A percentile compares a stretch with the other conserved stretches of the same genome.
Evolutionary conservation across 1,140 invertebrate species (phyloP).

Genomic region (Eufriesea mexicana): DNA sequence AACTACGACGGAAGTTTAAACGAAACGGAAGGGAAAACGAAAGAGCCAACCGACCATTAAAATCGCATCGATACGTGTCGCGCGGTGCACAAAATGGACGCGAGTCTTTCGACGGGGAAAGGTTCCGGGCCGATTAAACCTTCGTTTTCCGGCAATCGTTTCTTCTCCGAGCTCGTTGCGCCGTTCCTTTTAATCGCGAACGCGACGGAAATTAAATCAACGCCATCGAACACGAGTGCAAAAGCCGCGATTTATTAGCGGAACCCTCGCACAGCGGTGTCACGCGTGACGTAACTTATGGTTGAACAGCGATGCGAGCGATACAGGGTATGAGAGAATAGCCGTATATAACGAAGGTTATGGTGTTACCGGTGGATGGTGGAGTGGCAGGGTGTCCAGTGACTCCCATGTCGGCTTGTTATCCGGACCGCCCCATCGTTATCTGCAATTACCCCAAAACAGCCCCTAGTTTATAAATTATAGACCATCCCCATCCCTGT

Average conservation of each 20-base stretch:
- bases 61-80: neutral
- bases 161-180: neutral
- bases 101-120: neutral
- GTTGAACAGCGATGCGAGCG: slow-evolving; percentile 63
- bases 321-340: slow-evolving; percentile 49
- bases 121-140: accelerated
- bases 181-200: neutral
- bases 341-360: slow-evolving; percentile 71
- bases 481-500: slow-evolving; percentile 72
- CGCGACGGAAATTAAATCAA: neutral
- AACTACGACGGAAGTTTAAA: slow-evolving; percentile 12
- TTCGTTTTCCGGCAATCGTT: too few species aligned
- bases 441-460: slow-evolving; percentile 83
- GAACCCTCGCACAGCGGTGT: slow-evolving; percentile 46
- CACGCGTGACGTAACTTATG: slow-evolving; percentile 66
- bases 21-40: slow-evolving; percentile 6
- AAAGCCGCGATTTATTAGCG: slow-evolving; percentile 50
- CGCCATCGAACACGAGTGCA: neutral
- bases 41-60: slow-evolving; percentile 8
- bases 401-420: slow-evolving; percentile 82
- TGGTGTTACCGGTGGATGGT: slow-evolving; percentile 70
- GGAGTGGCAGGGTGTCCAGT: slow-evolving; percentile 77
- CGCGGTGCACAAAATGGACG: neutral
- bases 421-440: slow-evolving; percentile 81
- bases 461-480: slow-evolving; percentile 82